These are phyloP conservation scores for Carcina quercana DNA, from an alignment of 2,888 invertebrate genomes.

Conservation along the genomic window DNA sequence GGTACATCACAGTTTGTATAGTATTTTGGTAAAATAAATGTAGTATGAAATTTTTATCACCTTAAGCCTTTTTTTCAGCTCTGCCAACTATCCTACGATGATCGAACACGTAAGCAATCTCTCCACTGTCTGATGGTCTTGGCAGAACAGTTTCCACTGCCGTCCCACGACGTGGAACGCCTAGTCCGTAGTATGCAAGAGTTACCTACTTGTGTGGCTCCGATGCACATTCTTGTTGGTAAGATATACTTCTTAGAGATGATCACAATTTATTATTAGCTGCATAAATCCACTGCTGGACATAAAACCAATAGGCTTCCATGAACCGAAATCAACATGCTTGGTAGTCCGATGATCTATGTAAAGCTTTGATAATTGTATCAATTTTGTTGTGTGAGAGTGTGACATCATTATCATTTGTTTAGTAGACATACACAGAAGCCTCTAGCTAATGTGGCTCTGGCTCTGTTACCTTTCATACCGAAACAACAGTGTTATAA, in stretches of 20 bases:
- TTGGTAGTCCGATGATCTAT: too few species aligned
- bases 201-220: slow-evolving; percentile 27
- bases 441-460: neutral
- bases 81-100: slow-evolving; percentile 26
- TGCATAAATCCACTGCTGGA: too few species aligned
- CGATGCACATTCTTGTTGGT: slow-evolving; percentile 37
- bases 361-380: too few species aligned
- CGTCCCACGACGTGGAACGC: slow-evolving; percentile 12
- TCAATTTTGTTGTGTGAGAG: too few species aligned
- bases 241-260: too few species aligned
- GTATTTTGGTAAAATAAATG: neutral
- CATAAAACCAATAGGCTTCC: too few species aligned
- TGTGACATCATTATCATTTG: too few species aligned
- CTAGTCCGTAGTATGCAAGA: slow-evolving; percentile 25
- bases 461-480: neutral
- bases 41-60: neutral
- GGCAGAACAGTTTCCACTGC: slow-evolving; percentile 15
- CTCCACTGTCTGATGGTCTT: slow-evolving; percentile 29
- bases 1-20: neutral
- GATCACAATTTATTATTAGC: too few species aligned
- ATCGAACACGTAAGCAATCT: slow-evolving; percentile 28
- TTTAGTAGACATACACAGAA: too few species aligned
- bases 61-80: slow-evolving; percentile 24
- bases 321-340: too few species aligned
- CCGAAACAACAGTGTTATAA: neutral